Evolutionary conservation across 2,888 invertebrate species (phyloP), one percentile per base, ranked within the genome.

Genomic region (Diaperis boleti): DNA sequence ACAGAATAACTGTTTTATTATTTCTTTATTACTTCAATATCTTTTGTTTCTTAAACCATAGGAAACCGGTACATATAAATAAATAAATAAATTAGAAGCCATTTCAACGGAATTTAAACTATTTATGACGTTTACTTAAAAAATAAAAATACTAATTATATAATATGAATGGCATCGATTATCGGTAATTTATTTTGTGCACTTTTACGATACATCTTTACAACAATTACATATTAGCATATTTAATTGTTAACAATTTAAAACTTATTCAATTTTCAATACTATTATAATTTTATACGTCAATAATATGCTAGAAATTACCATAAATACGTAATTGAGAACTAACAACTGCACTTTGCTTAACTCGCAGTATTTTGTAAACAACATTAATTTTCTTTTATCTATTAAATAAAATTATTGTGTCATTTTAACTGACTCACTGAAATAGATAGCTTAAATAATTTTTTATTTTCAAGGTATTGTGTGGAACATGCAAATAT

Each of bases 131-230:
- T 39, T 20, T 39, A 52, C 13, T 52, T 52, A 37, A 37, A 22
- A 52, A 52, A 52, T 52, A 26, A 33, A 50, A 18, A 17, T 10
- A 10, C 39, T 52, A 52, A 52, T 52, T 52, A n/a, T n/a, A n/a
- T n/a, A 52, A 52, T 52, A 52, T 39, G 39, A 39, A 39, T 39
- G 18, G 37, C 18, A 20, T 22, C 11, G 26, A 49, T 35, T 31
- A 15, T 18, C 13, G 7, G 18, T 49, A 52, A 39, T 52, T 52
- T 52, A 52, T 52, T 52, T 39, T 10, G 39, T 26, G 26, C 11
- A 37, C 39, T 52, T 26, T 52, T 14, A 39, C 7, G 39, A 41
- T 52, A 39, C 39, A 15, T 26, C 22, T 37, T 52, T 7, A 35
- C 18, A 33, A 33, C 11, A 33, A 33, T 33, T 10, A 33, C n/a